Percentiles rank a stretch among this genome's conserved stretches.
Evolutionary conservation across 2,888 invertebrate genomes (phyloP).

Genomic region (Thera britannica): DNA sequence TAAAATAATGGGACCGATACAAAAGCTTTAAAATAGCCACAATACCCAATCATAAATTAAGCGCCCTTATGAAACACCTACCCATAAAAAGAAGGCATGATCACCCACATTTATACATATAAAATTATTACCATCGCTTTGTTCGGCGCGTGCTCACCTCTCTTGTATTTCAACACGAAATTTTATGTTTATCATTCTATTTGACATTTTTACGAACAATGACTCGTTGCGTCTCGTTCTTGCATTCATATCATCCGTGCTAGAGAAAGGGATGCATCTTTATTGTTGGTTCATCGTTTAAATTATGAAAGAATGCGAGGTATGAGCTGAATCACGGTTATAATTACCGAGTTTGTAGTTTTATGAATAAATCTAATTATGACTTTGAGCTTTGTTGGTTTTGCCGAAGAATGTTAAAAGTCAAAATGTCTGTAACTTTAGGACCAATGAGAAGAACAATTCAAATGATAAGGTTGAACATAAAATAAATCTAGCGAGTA

Average conservation of each 20-base stretch:
- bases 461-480: background rate
- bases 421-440: background rate
- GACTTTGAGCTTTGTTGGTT: conserved; percentile 15
- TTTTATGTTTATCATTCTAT: conserved; percentile 83
- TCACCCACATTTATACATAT: conserved; percentile 64
- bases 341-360: conserved; percentile 63
- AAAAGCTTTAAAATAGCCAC: conserved; percentile 49
- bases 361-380: conserved; percentile 40
- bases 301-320: conserved; percentile 64
- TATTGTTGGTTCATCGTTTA: conserved; percentile 66
- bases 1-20: conserved; percentile 37
- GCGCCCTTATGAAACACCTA: conserved; percentile 54
- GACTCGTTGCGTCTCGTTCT: conserved; percentile 60
- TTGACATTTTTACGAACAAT: conserved; percentile 83
- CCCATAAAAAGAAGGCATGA: conserved; percentile 56
- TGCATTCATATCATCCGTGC: conserved; percentile 46
- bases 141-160: conserved; percentile 66
- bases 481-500: conserved; percentile 10
- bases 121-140: conserved; percentile 70
- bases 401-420: conserved; percentile 10
- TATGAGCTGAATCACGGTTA: conserved; percentile 77
- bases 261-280: conserved; percentile 63
- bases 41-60: conserved; percentile 58
- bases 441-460: background rate
- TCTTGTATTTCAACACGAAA: conserved; percentile 74